phyloP scores from a whole-genome alignment of 2,113 vertebrate genomes.

The Colistium nudipinnis region DNA sequence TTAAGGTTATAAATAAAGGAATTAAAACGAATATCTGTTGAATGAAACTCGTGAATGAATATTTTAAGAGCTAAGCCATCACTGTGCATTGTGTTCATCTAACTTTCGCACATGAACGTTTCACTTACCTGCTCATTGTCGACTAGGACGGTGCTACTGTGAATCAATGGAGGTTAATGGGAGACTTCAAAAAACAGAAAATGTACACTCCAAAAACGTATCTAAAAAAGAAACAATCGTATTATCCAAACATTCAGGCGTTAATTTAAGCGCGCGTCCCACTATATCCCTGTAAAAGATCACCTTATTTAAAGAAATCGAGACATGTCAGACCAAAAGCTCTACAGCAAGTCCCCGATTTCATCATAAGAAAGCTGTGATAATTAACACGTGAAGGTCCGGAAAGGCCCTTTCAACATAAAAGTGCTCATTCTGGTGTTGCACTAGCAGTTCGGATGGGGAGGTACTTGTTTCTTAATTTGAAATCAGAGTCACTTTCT shows the following conservation, averaged over 20 bases:
- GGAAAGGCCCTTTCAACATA: conserved; percentile 2
- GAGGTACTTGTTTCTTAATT: conserved; percentile 10
- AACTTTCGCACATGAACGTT: too few relatives aligned
- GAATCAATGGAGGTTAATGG: neutral
- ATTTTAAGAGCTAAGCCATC: too few relatives aligned
- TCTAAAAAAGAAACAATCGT: neutral
- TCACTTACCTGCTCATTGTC: conserved; percentile 58
- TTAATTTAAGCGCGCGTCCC: too few relatives aligned
- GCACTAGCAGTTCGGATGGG: accelerated
- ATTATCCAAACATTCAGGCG: neutral
- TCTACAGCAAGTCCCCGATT: neutral
- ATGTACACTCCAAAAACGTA: neutral
- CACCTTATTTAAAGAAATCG: too few relatives aligned
- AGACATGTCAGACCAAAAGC: too few relatives aligned
- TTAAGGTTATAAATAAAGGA: too few relatives aligned
- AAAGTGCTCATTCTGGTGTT: neutral
- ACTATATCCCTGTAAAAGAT: too few relatives aligned
- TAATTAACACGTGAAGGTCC: neutral
- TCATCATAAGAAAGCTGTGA: accelerated
- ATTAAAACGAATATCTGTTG: neutral
- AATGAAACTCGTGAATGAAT: too few relatives aligned
- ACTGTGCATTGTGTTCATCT: too few relatives aligned
- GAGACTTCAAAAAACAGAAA: neutral
- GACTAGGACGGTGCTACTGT: too few relatives aligned
- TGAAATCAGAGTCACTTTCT: neutral